These are phyloP conservation scores for Brachionus plicatilis DNA, from an alignment of 1,140 invertebrate genomes.

Conservation along the genomic window DNA sequence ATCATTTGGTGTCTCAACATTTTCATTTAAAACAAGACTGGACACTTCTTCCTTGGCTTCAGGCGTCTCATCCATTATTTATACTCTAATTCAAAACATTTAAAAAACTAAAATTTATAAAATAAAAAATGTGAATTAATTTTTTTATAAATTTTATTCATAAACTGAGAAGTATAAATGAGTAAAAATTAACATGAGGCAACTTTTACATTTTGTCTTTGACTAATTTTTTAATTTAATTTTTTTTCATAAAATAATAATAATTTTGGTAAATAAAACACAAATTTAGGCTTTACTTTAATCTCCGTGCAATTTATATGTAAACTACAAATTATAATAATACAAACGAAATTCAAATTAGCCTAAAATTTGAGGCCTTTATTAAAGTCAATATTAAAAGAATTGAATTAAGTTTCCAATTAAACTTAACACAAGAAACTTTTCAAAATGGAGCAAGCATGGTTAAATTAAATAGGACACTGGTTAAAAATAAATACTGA, in stretches of 20 bases:
- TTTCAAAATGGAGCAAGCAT: not conserved
- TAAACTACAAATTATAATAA: not conserved
- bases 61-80: not conserved
- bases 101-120: not conserved
- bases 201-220: not conserved
- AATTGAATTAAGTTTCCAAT: not conserved
- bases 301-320: not conserved
- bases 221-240: not conserved
- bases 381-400: not conserved
- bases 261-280: constrained; percentile 5
- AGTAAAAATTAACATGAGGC: not conserved
- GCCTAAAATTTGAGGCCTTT: not conserved
- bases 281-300: not conserved
- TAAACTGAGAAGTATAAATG: not conserved
- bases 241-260: constrained; percentile 32
- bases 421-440: not conserved
- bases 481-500: no score
- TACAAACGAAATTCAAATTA: not conserved
- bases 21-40: not conserved
- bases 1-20: not conserved
- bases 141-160: not conserved
- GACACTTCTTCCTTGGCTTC: not conserved
- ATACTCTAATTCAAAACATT: not conserved
- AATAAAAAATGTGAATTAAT: not conserved
- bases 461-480: not conserved